Evolutionary conservation across 2,888 invertebrate species (phyloP).

Genomic region (Sceliomorpha sp.): DNA sequence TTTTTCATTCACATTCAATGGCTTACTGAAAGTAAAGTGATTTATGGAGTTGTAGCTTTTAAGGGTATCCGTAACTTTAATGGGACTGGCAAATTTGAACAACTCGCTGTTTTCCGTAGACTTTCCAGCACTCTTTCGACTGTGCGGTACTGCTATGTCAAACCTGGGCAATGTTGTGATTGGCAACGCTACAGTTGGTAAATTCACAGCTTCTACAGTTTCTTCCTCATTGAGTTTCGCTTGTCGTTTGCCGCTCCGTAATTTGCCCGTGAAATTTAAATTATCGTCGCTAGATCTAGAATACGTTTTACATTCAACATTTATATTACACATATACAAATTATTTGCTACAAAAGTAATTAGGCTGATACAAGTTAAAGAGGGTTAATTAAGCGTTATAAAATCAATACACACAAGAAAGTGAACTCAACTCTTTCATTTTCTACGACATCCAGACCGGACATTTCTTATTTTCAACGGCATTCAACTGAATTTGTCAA

Average conservation of each 20-base stretch:
- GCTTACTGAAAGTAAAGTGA: slow-evolving; percentile 83
- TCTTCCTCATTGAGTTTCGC: slow-evolving; percentile 74
- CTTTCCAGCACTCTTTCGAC: slow-evolving; percentile 56
- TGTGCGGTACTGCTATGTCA: slow-evolving; percentile 80
- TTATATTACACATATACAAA: too few species aligned
- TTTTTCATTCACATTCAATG: slow-evolving; percentile 74
- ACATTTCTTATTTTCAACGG: too few species aligned
- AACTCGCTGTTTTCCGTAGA: slow-evolving; percentile 49
- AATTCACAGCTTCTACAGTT: slow-evolving; percentile 80
- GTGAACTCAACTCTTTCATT: too few species aligned
- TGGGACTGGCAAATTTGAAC: slow-evolving; percentile 80
- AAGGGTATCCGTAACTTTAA: slow-evolving; percentile 78
- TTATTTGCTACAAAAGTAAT: too few species aligned
- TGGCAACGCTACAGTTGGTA: slow-evolving; percentile 82
- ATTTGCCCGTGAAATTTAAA: slow-evolving; percentile 79
- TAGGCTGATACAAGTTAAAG: too few species aligned
- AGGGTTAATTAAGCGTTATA: too few species aligned
- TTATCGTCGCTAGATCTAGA: slow-evolving; percentile 58
- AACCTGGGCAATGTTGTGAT: slow-evolving; percentile 83
- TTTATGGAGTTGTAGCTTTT: slow-evolving; percentile 81
- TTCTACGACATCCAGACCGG: too few species aligned
- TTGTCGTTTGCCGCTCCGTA: slow-evolving; percentile 72
- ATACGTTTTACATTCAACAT: slow-evolving; percentile 3
- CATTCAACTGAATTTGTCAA: too few species aligned
- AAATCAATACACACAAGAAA: too few species aligned